Evolutionary conservation across 2,113 vertebrate species (phyloP), one percentile per base, ranked within the genome.

Genomic region (Heteronetta atricapilla): DNA sequence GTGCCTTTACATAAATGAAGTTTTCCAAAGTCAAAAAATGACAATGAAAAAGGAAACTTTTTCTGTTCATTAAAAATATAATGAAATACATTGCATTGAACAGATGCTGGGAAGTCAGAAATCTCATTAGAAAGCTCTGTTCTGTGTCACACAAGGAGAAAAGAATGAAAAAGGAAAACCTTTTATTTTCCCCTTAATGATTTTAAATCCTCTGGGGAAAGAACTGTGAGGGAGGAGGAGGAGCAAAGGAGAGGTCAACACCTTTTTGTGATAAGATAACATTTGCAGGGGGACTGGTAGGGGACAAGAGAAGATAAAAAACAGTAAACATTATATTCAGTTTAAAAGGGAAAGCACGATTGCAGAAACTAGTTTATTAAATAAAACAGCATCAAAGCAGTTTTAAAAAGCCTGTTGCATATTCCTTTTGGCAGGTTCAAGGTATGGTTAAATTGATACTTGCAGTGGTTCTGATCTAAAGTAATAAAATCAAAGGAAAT

Each of bases 401-500:
- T 70, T 74, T 87, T 66, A 88, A 66, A 40, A n/a, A 79, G 19
- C 28, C 29, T 82, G 62, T 83, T 25, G 9, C 14, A n/a, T 67
- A 4, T 9, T 75, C 4, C 20, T 72, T 48, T 70, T 26, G 10
- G 6, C 11, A 8, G 7, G 20, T 44, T 86, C n/a, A 25, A 36
- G 53, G 16, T 69, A 19, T 2, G 29, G 13, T 40, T 96, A 33
- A 29, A 72, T 40, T n/a, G 22, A 25, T 33, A 44, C 25, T 76
- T 68, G 53, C 36, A 53, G 50, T 58, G 62, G 77, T 78, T 95
- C 86, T 82, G 90, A 89, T 70, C 62, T 86, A 82, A 81, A 87
- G 14, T 33, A 79, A 52, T 52, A 72, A 59, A 84, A 56, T 50
- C 25, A 53, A 79, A 95, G 40, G 48, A 88, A 89, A 80, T 69